Conservation (phyloP, 1,140 invertebrate species). For the Dryas iulia region DNA sequence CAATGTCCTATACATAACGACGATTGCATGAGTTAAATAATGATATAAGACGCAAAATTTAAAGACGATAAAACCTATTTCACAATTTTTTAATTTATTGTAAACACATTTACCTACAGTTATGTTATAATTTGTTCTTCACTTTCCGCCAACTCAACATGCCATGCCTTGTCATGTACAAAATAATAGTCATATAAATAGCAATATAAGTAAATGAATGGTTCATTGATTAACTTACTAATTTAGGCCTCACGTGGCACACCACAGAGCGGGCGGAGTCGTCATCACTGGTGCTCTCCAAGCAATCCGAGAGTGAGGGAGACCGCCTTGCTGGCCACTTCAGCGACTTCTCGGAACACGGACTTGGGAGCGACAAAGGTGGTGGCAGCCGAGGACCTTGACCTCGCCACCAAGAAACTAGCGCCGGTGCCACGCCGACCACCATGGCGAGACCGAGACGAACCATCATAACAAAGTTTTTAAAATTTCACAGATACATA, state of each 20-base stretch:
- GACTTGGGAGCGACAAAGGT: slow-evolving; percentile 41
- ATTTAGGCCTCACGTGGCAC: slow-evolving; percentile 69
- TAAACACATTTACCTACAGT: too few species aligned
- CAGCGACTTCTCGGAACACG: slow-evolving; percentile 50
- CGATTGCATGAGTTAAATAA: not conserved
- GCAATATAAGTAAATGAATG: not conserved
- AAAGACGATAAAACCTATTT: not conserved
- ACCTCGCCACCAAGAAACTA: slow-evolving; percentile 72
- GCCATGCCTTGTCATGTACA: too few species aligned
- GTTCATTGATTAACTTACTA: slow-evolving; percentile 52
- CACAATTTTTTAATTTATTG: too few species aligned
- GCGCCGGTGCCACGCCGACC: slow-evolving; percentile 70
- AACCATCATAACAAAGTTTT: slow-evolving; percentile 51
- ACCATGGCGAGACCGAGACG: slow-evolving; percentile 70
- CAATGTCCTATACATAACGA: not conserved
- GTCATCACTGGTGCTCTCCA: slow-evolving; percentile 71
- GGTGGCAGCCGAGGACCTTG: slow-evolving; percentile 48
- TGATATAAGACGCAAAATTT: too few species aligned
- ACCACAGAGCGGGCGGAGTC: slow-evolving; percentile 72
- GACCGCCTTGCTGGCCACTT: slow-evolving; percentile 61
- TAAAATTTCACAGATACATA: slow-evolving; percentile 31
- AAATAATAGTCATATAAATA: not conserved
- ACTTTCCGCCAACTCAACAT: too few species aligned
- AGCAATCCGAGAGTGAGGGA: slow-evolving; percentile 68
- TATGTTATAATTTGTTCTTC: too few species aligned